Conservation (phyloP, 2,113 vertebrate genomes). For the Xenus cinereus region DNA sequence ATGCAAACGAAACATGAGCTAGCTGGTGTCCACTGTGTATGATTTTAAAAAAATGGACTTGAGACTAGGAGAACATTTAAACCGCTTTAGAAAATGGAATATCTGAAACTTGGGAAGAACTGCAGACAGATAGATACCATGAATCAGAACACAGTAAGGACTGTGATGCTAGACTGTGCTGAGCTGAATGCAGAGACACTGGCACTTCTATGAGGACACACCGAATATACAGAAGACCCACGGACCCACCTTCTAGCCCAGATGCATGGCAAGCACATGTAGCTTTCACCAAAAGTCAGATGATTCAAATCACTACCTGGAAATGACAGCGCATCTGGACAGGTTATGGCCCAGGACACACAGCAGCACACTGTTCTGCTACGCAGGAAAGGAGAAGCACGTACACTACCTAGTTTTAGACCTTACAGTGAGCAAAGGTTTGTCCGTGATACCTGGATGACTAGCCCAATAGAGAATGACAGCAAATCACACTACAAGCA, state of each 20-base stretch:
- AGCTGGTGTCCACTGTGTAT: background rate
- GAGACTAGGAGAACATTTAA: background rate
- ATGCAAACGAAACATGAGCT: background rate
- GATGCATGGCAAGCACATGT: background rate
- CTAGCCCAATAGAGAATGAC: accelerated
- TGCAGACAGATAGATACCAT: background rate
- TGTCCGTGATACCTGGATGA: background rate
- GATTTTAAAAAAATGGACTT: background rate
- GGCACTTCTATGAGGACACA: background rate
- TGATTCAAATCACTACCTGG: background rate
- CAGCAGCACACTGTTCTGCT: background rate
- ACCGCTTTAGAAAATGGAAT: background rate
- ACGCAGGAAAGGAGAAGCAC: background rate
- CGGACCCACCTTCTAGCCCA: background rate
- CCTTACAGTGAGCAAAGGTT: background rate
- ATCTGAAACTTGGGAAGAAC: background rate
- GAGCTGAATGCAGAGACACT: background rate
- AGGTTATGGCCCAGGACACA: background rate
- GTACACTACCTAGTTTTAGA: background rate
- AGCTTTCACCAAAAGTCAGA: background rate
- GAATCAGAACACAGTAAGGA: background rate
- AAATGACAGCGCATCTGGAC: background rate
- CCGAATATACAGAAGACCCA: background rate
- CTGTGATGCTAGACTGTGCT: background rate
- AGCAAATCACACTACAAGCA: background rate